phyloP scores from a whole-genome alignment of 2,888 invertebrate species.

The Scrobipalpa costella region DNA sequence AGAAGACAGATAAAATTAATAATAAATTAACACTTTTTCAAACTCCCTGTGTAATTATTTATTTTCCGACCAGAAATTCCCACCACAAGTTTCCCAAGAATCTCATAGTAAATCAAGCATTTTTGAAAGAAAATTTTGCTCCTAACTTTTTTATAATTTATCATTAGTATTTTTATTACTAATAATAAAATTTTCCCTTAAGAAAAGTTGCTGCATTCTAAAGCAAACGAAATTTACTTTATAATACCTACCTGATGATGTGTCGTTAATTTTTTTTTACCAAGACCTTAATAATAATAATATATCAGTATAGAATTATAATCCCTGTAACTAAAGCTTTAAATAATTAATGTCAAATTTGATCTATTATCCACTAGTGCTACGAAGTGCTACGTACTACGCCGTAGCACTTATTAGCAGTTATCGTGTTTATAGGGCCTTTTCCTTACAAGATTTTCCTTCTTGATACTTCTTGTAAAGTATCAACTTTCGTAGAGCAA shows the following conservation, averaged over 20 bases:
- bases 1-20: slow-evolving; percentile 19
- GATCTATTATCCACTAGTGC: not conserved
- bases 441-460: not conserved
- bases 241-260: too few species aligned
- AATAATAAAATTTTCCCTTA: too few species aligned
- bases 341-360: too few species aligned
- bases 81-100: not conserved
- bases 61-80: not conserved
- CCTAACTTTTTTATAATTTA: too few species aligned
- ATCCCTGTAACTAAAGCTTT: too few species aligned
- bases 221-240: too few species aligned
- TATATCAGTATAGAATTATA: too few species aligned
- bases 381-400: not conserved
- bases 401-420: not conserved
- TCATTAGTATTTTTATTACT: too few species aligned
- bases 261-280: too few species aligned
- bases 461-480: not conserved
- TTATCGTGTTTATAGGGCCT: not conserved
- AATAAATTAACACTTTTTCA: slow-evolving; percentile 3
- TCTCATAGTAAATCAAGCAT: not conserved
- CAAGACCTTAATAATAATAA: too few species aligned
- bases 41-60: not conserved
- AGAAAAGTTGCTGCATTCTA: too few species aligned
- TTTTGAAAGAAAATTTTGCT: not conserved
- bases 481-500: not conserved